Conservation (phyloP, 1,140 invertebrate genomes). For the Potamilus streckersoni region DNA sequence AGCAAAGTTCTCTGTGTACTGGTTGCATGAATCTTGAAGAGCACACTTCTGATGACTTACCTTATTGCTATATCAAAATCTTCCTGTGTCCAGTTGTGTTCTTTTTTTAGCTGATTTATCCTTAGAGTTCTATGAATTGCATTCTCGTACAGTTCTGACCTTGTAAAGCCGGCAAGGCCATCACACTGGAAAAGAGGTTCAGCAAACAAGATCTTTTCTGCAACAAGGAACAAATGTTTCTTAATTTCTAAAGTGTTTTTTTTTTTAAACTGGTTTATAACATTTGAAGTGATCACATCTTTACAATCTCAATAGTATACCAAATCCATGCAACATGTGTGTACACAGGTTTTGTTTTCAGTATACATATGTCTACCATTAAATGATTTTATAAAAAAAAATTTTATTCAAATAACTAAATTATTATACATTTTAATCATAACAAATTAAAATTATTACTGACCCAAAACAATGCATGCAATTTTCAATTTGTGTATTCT, state of each 20-base stretch:
- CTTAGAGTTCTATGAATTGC: constrained; percentile 39
- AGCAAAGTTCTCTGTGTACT: no score
- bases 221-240: not conserved
- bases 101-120: constrained; percentile 32
- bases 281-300: no score
- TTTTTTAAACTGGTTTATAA: no score
- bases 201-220: constrained; percentile 36
- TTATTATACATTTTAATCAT: not conserved
- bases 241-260: no score
- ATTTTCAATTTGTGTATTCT: no score
- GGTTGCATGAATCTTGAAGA: no score
- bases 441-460: not conserved
- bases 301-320: no score
- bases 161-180: constrained; percentile 15
- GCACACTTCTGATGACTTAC: constrained; percentile 8
- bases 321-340: no score
- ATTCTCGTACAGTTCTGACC: constrained; percentile 34
- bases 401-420: not conserved
- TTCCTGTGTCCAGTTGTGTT: constrained; percentile 36
- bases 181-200: no score
- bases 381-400: no score
- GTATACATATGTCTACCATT: no score
- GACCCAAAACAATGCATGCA: not conserved
- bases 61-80: constrained; percentile 29
- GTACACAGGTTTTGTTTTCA: no score